Evolutionary conservation across 2,888 invertebrate genomes (phyloP).

Genomic region (Artemia sinica): DNA sequence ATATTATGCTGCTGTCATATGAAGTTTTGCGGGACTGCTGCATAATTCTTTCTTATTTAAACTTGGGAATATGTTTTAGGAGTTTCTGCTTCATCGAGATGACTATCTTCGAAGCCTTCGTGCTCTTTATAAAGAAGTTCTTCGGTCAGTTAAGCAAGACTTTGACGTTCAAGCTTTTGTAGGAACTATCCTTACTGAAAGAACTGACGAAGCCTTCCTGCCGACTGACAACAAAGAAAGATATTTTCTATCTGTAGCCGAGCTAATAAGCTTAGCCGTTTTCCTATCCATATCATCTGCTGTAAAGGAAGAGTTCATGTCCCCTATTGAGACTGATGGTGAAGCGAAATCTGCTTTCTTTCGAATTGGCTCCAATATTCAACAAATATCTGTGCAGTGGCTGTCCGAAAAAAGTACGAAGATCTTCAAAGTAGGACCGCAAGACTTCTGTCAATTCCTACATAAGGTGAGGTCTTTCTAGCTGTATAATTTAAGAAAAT

Average conservation of each 20-base stretch:
- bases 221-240: constrained; percentile 46
- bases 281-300: constrained; percentile 59
- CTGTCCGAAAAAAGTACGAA: constrained; percentile 60
- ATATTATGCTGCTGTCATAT: too few species aligned
- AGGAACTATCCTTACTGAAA: constrained; percentile 47
- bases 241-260: constrained; percentile 62
- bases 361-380: constrained; percentile 40
- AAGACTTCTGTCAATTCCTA: constrained; percentile 55
- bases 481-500: neutral
- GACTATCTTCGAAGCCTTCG: constrained; percentile 75
- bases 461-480: constrained; percentile 43
- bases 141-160: constrained; percentile 61
- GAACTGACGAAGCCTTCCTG: constrained; percentile 37
- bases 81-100: constrained; percentile 65
- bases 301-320: constrained; percentile 40
- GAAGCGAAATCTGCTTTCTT: neutral
- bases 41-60: too few species aligned
- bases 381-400: constrained; percentile 73
- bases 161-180: constrained; percentile 62
- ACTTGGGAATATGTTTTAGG: constrained; percentile 38
- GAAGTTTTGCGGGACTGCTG: too few species aligned
- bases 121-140: constrained; percentile 68
- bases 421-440: constrained; percentile 49
- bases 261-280: constrained; percentile 68
- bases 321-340: neutral